These are phyloP conservation scores for Bilobella aurantiaca DNA, from an alignment of 1,140 invertebrate genomes.

Conservation along the genomic window DNA sequence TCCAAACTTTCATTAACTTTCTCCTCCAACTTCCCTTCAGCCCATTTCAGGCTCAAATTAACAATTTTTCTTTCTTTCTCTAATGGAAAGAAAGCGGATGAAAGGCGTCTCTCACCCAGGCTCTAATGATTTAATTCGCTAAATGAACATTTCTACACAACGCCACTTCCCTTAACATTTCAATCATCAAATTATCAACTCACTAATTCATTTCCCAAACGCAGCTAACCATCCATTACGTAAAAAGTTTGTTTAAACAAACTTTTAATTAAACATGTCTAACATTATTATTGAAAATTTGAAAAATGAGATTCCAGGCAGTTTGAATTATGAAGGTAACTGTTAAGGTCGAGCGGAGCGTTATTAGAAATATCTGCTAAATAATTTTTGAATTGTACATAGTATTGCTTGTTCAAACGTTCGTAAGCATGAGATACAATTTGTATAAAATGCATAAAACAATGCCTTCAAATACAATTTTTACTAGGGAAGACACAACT, in stretches of 20 bases:
- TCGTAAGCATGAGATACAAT: no score
- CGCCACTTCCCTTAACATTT: not conserved
- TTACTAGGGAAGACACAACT: no score
- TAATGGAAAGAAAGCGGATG: not conserved
- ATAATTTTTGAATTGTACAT: no score
- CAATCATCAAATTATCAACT: not conserved
- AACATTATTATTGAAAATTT: not conserved
- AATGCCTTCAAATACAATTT: no score
- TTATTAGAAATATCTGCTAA: no score
- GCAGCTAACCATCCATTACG: not conserved
- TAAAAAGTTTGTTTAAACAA: not conserved
- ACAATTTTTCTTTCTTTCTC: slow-evolving; percentile 5
- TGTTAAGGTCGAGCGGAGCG: no score
- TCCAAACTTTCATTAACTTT: not conserved
- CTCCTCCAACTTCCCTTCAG: not conserved
- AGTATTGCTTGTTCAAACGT: no score
- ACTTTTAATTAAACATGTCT: not conserved
- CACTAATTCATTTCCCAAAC: not conserved
- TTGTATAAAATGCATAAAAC: no score
- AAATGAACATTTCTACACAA: not conserved
- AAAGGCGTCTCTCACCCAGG: not conserved
- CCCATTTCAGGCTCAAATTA: not conserved
- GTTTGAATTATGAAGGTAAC: no score
- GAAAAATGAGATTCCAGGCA: no score
- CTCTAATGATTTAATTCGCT: not conserved